Percentiles rank a stretch among this genome's conserved stretches.
These are phyloP conservation scores for Eurytoma californica DNA, from an alignment of 2,888 invertebrate genomes.

Conservation along the genomic window DNA sequence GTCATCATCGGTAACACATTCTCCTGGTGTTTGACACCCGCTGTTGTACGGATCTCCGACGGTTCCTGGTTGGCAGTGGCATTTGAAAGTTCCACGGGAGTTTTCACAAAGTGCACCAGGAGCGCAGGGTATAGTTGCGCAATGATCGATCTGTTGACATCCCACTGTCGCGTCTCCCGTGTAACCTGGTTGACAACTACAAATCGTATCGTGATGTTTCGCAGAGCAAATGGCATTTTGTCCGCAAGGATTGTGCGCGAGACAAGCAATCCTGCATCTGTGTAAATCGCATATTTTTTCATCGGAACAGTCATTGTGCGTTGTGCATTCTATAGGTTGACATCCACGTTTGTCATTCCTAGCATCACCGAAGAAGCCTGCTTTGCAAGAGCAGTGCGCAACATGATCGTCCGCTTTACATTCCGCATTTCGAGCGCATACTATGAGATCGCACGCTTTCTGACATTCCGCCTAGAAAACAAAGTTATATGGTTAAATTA, in stretches of 20 bases:
- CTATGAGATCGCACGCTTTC: constrained; percentile 83
- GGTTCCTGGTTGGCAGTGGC: constrained; percentile 85
- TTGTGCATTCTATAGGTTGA: constrained; percentile 85
- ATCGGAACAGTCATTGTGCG: constrained; percentile 84
- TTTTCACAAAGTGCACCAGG: constrained; percentile 88
- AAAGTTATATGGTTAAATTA: constrained; percentile 39
- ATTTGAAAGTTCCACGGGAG: constrained; percentile 86
- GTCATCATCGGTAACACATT: constrained; percentile 86
- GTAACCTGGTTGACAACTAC: constrained; percentile 91
- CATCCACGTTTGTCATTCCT: constrained; percentile 87
- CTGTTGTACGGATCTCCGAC: constrained; percentile 91
- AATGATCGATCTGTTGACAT: constrained; percentile 87
- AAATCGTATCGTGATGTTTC: constrained; percentile 84
- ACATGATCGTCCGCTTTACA: constrained; percentile 85
- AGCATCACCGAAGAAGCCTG: constrained; percentile 85
- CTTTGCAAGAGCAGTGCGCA: constrained; percentile 86
- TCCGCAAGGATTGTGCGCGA: constrained; percentile 89
- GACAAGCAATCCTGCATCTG: constrained; percentile 91
- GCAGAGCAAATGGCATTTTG: constrained; percentile 90
- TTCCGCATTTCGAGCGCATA: constrained; percentile 89
- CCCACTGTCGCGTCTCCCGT: constrained; percentile 86
- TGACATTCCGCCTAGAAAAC: constrained; percentile 80
- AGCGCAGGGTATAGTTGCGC: constrained; percentile 86
- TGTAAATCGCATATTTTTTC: constrained; percentile 90
- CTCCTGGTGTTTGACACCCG: constrained; percentile 88